Evolutionary conservation across 2,113 vertebrate species (phyloP).

Genomic region (Tetrax tetrax): DNA sequence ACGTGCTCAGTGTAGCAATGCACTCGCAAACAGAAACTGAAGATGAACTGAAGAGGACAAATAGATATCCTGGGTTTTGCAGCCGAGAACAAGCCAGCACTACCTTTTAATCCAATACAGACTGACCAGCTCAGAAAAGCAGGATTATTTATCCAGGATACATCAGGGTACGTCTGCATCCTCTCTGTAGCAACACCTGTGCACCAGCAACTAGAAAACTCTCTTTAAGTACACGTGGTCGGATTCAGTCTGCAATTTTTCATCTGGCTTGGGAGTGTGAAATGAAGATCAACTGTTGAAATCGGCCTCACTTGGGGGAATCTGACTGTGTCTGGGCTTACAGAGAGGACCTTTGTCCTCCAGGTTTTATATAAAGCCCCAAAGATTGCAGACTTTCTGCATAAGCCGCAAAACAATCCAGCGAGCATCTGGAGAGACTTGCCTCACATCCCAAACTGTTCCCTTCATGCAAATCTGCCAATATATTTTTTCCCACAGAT

Average conservation of each 20-base stretch:
- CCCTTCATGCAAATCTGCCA: background rate
- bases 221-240: background rate
- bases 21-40: background rate
- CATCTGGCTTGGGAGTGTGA: background rate
- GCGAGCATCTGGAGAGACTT: background rate
- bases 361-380: background rate
- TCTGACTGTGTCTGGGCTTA: background rate
- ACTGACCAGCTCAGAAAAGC: background rate
- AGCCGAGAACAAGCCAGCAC: background rate
- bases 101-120: background rate
- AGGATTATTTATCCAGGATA: background rate
- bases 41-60: background rate
- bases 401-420: background rate
- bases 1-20: conserved; percentile 6
- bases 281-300: conserved; percentile 37
- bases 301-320: background rate
- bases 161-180: background rate
- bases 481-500: background rate
- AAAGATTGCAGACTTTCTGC: background rate
- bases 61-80: background rate
- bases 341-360: conserved; percentile 19
- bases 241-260: conserved; percentile 36
- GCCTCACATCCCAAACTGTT: background rate
- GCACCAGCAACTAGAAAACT: background rate
- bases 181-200: conserved; percentile 15